A percentile compares a stretch with the other conserved stretches of the same genome.
phyloP scores from a whole-genome alignment of 2,888 invertebrate genomes.

The Brenthis daphne region DNA sequence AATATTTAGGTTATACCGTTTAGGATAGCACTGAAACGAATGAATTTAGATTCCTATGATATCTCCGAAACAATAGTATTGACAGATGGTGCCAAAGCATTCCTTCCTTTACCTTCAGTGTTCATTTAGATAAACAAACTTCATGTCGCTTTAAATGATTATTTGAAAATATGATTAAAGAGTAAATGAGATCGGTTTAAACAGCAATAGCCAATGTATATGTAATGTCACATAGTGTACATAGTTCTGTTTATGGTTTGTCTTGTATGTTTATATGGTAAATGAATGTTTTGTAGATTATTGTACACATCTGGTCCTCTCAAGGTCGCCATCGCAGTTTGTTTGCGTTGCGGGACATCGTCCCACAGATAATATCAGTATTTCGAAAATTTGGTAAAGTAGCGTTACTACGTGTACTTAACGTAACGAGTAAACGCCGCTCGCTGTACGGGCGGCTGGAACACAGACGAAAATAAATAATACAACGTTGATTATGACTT shows the following conservation, averaged over 20 bases:
- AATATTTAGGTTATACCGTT: constrained; percentile 38
- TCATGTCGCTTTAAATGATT: constrained; percentile 33
- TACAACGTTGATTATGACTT: constrained; percentile 72
- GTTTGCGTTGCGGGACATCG: constrained; percentile 74
- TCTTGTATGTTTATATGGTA: constrained; percentile 47
- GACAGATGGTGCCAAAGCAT: constrained; percentile 45
- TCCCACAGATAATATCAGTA: constrained; percentile 77
- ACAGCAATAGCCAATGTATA: constrained; percentile 44
- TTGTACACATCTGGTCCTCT: constrained; percentile 56
- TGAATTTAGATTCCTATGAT: constrained; percentile 36
- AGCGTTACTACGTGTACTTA: constrained; percentile 77
- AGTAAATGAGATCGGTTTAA: constrained; percentile 14
- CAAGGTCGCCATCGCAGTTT: constrained; percentile 64
- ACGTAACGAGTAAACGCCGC: constrained; percentile 66
- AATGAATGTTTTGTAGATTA: constrained; percentile 46
- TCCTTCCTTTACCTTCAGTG: constrained; percentile 42
- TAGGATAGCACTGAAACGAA: constrained; percentile 38
- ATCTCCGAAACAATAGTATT: constrained; percentile 40
- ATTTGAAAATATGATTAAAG: constrained; percentile 4
- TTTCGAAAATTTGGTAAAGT: constrained; percentile 79
- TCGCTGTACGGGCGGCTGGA: constrained; percentile 73
- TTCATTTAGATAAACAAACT: constrained; percentile 38
- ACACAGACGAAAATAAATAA: constrained; percentile 80
- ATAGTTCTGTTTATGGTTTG: constrained; percentile 46
- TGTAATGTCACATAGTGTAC: constrained; percentile 45